Evolutionary conservation across 2,888 invertebrate genomes (phyloP).

Genomic region (Agrochola lota): DNA sequence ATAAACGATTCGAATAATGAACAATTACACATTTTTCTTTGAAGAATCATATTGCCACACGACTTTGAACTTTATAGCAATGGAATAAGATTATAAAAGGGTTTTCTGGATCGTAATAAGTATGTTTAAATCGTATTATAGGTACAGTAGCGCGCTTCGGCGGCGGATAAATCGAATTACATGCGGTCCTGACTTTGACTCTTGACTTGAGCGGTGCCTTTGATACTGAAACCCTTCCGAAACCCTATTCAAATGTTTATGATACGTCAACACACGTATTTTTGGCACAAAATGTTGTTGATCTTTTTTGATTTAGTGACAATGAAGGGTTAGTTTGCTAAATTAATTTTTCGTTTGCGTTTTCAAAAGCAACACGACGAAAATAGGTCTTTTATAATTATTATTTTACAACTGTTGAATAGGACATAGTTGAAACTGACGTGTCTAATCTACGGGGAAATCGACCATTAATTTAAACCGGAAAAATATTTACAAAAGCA

Average conservation of each 20-base stretch:
- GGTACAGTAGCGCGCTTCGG: constrained; percentile 73
- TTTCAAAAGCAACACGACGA: neutral
- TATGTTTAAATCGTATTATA: constrained; percentile 74
- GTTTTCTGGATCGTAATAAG: constrained; percentile 53
- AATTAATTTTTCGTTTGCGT: neutral
- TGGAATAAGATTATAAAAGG: constrained; percentile 39
- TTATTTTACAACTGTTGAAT: neutral
- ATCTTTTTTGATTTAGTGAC: neutral
- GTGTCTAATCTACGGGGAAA: neutral
- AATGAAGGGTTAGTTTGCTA: neutral
- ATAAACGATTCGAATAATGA: constrained; percentile 11
- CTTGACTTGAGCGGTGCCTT: constrained; percentile 73
- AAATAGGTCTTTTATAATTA: neutral
- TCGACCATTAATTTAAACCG: neutral
- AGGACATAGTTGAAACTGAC: neutral
- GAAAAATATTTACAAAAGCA: neutral
- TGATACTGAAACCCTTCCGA: constrained; percentile 76
- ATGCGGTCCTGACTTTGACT: constrained; percentile 76
- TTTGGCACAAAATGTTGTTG: constrained; percentile 8
- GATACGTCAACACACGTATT: constrained; percentile 52
- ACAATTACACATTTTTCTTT: constrained; percentile 21
- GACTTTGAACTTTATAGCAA: constrained; percentile 32
- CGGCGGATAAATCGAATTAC: constrained; percentile 79
- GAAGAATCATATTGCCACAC: neutral
- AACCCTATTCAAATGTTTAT: constrained; percentile 74